Evolutionary conservation across 2,113 vertebrate genomes (phyloP), one percentile per base, ranked within the genome.

Genomic region (Austrofundulus limnaeus): DNA sequence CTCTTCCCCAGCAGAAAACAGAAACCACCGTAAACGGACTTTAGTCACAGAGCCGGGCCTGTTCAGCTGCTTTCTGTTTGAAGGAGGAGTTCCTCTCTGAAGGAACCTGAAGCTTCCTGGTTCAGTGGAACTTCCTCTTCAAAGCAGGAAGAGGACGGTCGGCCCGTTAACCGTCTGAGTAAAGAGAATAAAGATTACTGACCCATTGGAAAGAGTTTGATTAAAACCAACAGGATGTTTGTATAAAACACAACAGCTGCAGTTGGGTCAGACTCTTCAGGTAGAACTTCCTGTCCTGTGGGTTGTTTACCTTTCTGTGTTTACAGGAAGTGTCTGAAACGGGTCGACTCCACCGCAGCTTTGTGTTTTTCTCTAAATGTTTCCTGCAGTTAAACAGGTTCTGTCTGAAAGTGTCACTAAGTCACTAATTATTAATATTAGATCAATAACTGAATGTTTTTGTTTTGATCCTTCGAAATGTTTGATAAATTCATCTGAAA

Each of bases 1-100:
- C 52, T 28, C 6, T 15, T n/a, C n/a, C n/a, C n/a, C n/a, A n/a
- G n/a, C n/a, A n/a, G n/a, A n/a, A n/a, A n/a, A n/a, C n/a, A n/a
- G n/a, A n/a, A n/a, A n/a, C n/a, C n/a, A n/a, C n/a, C n/a, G n/a
- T n/a, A n/a, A n/a, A n/a, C n/a, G n/a, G n/a, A n/a, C n/a, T n/a
- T n/a, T n/a, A n/a, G n/a, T n/a, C n/a, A n/a, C 1, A 0, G 12
- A 28, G 7, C 28, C 28, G 49, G 25, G n/a, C 49, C 4, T 23
- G 23, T n/a, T n/a, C n/a, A n/a, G n/a, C n/a, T 23, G 9, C 14
- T 16, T 28, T 4, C 49, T 28, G 49, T 28, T 51, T 53, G 50
- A 5, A 39, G 59, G 48, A 16, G 45, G 16, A 13, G 46, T 53
- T 64, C 61, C 61, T 37, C 49, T 41, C 39, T 23, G 37, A 39